A percentile compares a stretch with the other conserved stretches of the same genome.
Conservation (phyloP, 2,113 vertebrate genomes). For the Poicephalus meyeri region DNA sequence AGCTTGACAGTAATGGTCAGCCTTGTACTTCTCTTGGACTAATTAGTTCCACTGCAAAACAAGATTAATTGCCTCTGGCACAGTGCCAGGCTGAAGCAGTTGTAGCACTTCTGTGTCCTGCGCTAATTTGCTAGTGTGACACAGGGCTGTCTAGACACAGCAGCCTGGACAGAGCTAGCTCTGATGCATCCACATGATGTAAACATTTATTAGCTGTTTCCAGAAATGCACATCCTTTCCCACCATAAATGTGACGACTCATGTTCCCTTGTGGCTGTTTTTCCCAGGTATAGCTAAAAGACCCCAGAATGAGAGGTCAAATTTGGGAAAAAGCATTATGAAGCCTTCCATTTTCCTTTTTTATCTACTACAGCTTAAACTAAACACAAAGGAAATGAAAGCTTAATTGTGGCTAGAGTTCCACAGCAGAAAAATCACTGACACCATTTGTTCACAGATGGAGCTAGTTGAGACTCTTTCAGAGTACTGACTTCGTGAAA, state of each 20-base stretch:
- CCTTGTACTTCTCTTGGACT: neutral
- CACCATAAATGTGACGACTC: neutral
- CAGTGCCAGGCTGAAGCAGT: neutral
- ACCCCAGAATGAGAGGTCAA: neutral
- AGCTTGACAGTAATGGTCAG: neutral
- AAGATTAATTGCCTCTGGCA: constrained; percentile 9
- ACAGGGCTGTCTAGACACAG: constrained; percentile 2
- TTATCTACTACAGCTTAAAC: neutral
- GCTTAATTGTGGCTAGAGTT: neutral
- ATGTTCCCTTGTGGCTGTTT: neutral
- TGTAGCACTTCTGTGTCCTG: neutral
- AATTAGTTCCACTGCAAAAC: neutral
- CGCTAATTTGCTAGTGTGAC: neutral
- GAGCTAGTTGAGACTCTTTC: neutral
- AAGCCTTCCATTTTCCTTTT: neutral
- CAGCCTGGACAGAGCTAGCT: neutral
- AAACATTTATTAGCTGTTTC: neutral
- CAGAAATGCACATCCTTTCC: neutral
- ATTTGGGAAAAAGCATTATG: neutral
- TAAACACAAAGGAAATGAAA: neutral
- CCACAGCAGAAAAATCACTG: neutral
- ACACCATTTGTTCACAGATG: neutral
- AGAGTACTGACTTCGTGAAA: neutral
- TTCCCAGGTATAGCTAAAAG: neutral
- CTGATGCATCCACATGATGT: neutral